Base-by-base conservation (phyloP, 1,140 invertebrate species). In the Melipona quadrifasciata region DNA sequence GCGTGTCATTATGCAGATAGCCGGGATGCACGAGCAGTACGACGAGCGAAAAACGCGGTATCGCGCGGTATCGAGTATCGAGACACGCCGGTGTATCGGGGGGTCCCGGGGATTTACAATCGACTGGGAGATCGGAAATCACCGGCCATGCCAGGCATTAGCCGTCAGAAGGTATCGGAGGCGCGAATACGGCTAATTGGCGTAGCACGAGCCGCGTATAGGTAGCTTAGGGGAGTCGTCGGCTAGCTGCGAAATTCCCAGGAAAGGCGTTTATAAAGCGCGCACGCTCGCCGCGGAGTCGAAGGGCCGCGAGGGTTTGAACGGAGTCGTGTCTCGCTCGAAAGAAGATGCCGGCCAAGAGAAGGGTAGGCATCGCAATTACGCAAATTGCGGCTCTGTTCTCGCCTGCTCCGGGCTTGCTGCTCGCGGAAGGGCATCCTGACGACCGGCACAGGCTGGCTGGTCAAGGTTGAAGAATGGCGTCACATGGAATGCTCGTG, bases 301-400 rank as follows among this genome's bases (percentile, higher is more conserved):
- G 88, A 76, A 70, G 68, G 88, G 82, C 79, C 86, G 86, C 74
- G 77, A 80, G 84, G 76, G 83, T 55, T 84, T 84, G 75, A 65
- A 78, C 61, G 58, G 73, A 68, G 87, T 86, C 86, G 67, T 70
- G 57, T 64, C 74, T 53, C n/a, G 64, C 21, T n/a, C 27, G 27
- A 2, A 51, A n/a, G 85, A 71, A 39, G 85, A 76, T 80, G 86
- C 82, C 68, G 57, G 84, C 80, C 83, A 81, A 81, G 80, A 64
- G 88, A 84, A 87, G 68, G 73, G 74, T 81, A 87, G 81, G 90
- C 87, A 93, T 92, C 91, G 91, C 90, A 93, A 93, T 93, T 93
- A 93, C 93, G 93, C 92, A 93, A 93, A 93, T 94, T 94, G 92
- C 92, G 91, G 92, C 91, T 93, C 92, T 91, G 93, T 94, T 94